Evolutionary conservation across 2,888 invertebrate species (phyloP), one percentile per base, ranked within the genome.

Genomic region (Acanthosoma haemorrhoidale): DNA sequence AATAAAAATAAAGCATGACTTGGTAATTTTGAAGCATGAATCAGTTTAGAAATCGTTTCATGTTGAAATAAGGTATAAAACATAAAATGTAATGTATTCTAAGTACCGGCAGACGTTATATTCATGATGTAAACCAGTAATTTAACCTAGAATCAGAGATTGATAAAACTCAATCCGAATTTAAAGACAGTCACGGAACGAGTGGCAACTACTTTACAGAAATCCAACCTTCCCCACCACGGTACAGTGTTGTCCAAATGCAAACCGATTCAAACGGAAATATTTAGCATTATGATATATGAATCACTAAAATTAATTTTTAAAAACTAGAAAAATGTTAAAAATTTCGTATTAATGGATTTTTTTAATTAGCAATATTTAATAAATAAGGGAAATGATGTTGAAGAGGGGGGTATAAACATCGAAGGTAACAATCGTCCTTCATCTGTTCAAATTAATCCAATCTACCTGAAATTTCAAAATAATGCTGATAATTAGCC

Each of bases 61-160:
- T 15, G 13, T 9, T 13, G 60, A 21, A 51, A 39, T 34, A n/a
- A 16, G 11, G 6, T 9, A n/a, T 15, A 61, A 13, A 61, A 36
- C 31, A 6, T 13, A 8, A 64, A 31, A 13, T 3, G 29, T 36
- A 39, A 32, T 3, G 34, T 29, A 9, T 39, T 32, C 36, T 67
- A 71, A 64, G 72, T 74, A 81, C 81, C 81, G 77, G 81, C 81
- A 16, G 81, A 81, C 31, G 81, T 81, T 70, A 81, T 81, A 77
- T 81, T 80, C 81, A 81, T 81, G 67, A 67, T 67, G 41, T 51
- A 43, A 29, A 51, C 67, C 18, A 16, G 18, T 34, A 51, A 51
- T 67, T 67, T 41, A 4, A 51, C 4, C 32, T 18, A 6, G 15
- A 32, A 2, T 13, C 5, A 13, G 15, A 51, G 9, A 13, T 57